phyloP scores from a whole-genome alignment of 1,140 invertebrate genomes.

The Cherax destructor region DNA sequence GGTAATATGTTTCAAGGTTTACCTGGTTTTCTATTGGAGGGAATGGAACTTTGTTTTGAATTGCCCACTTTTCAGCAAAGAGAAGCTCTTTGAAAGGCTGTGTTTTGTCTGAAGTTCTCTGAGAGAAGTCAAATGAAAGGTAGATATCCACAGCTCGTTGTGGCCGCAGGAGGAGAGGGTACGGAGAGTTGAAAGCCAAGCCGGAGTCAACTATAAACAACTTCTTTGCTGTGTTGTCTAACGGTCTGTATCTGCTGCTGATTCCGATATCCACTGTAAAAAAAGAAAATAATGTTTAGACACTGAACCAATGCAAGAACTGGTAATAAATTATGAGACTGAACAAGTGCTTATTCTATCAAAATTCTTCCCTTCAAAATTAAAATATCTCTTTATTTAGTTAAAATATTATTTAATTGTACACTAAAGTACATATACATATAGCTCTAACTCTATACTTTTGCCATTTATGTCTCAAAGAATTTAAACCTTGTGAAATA shows the following conservation, averaged over 20 bases:
- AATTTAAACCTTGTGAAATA: too few species aligned
- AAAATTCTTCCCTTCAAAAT: not conserved
- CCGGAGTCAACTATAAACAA: slow-evolving; percentile 78
- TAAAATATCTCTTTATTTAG: not conserved
- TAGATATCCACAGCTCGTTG: slow-evolving; percentile 77
- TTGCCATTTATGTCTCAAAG: too few species aligned
- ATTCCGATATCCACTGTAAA: slow-evolving; percentile 61
- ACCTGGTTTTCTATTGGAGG: slow-evolving; percentile 76
- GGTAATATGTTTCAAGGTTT: slow-evolving; percentile 46
- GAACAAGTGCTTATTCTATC: not conserved
- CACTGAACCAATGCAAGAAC: not conserved
- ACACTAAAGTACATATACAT: too few species aligned
- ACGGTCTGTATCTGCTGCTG: slow-evolving; percentile 62
- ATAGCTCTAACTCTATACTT: too few species aligned
- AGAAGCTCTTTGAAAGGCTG: slow-evolving; percentile 78
- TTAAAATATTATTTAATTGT: not conserved
- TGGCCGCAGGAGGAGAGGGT: slow-evolving; percentile 76
- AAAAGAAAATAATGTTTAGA: slow-evolving; percentile 40
- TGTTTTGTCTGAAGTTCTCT: slow-evolving; percentile 75
- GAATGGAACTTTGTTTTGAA: slow-evolving; percentile 76
- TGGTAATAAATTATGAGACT: not conserved
- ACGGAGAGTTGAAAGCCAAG: slow-evolving; percentile 78
- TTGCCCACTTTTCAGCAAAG: slow-evolving; percentile 77
- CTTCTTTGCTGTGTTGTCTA: slow-evolving; percentile 76
- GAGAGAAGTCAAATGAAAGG: slow-evolving; percentile 78